phyloP scores from a whole-genome alignment of 2,113 vertebrate species.

The Ailuropoda melanoleuca region DNA sequence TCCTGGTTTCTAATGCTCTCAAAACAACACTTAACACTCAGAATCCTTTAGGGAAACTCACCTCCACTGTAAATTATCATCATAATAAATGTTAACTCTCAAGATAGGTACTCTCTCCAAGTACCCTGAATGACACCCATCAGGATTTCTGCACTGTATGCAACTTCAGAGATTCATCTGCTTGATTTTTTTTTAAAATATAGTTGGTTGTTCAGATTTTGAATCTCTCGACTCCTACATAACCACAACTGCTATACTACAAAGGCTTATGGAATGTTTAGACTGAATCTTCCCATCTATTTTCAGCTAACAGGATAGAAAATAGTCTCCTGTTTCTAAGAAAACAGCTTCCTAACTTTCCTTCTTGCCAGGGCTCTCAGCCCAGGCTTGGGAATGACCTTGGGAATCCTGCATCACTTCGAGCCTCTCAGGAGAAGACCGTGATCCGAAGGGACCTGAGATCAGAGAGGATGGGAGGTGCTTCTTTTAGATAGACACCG shows the following conservation, averaged over 20 bases:
- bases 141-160: not conserved
- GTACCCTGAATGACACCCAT: fast-evolving
- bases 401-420: not conserved
- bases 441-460: no score
- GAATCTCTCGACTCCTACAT: not conserved
- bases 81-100: not conserved
- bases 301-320: not conserved
- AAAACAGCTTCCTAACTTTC: not conserved
- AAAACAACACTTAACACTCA: not conserved
- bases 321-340: not conserved
- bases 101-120: not conserved
- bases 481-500: not conserved
- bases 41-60: not conserved
- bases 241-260: not conserved
- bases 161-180: not conserved
- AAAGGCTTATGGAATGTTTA: not conserved
- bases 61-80: not conserved
- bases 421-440: not conserved
- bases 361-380: not conserved
- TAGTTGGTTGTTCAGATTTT: not conserved
- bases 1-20: not conserved
- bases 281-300: not conserved
- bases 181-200: not conserved
- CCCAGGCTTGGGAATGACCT: not conserved
- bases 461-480: fast-evolving